These are phyloP conservation scores for Tyria jacobaeae DNA, from an alignment of 2,888 invertebrate genomes.

Conservation along the genomic window DNA sequence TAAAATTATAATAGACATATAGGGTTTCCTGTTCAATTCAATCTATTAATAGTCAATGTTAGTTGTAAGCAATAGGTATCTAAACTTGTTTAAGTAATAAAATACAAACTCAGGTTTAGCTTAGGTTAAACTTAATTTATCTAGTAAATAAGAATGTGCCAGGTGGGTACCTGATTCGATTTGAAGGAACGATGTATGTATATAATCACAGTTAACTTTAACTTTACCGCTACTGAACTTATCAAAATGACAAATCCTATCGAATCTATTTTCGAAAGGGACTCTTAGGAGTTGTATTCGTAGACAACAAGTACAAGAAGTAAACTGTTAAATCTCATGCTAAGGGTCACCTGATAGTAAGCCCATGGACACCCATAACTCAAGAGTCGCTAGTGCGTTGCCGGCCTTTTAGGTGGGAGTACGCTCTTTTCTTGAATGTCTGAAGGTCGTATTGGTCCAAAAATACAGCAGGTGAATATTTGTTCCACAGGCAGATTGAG, in stretches of 20 bases:
- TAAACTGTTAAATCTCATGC: neutral
- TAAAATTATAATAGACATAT: conserved; percentile 38
- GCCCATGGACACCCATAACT: too few species aligned
- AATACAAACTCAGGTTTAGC: conserved; percentile 7
- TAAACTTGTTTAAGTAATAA: conserved; percentile 13
- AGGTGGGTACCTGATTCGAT: neutral
- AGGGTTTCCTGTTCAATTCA: conserved; percentile 47
- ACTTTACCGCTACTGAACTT: too few species aligned
- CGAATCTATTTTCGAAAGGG: neutral
- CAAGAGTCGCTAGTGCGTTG: too few species aligned
- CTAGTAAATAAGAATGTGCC: neutral
- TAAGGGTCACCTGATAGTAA: too few species aligned
- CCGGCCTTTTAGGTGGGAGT: too few species aligned
- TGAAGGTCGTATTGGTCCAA: too few species aligned
- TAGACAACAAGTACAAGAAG: neutral
- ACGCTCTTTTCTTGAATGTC: too few species aligned
- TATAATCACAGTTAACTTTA: too few species aligned
- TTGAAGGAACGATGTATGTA: neutral
- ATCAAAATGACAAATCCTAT: too few species aligned
- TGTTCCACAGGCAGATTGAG: too few species aligned
- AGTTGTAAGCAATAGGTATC: conserved; percentile 25
- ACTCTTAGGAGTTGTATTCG: neutral
- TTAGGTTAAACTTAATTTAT: neutral
- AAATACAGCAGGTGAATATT: too few species aligned
- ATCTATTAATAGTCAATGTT: conserved; percentile 31